Base-by-base conservation (phyloP, 2,888 invertebrate species). In the Calliopum simillimum region DNA sequence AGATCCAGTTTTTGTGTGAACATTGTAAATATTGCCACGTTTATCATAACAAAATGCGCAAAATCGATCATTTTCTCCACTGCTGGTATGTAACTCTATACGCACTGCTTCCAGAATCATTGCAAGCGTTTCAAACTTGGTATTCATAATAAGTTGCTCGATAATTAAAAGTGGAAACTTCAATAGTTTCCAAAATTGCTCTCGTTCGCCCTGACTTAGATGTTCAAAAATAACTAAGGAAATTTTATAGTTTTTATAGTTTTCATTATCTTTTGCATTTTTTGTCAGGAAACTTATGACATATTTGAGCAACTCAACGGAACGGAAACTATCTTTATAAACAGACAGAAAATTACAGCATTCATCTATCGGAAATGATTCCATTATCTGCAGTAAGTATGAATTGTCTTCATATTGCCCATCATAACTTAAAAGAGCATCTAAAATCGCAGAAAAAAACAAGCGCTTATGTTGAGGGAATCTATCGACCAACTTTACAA, bases 91-190 rank as follows among this genome's bases (percentile, higher is more conserved):
- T 8, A 85, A 69, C 1, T 79, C 73, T 1, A 88, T 86, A n/a
- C 88, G 86, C 16, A 91, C 88, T 33, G 88, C 87, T n/a, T 88
- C 87, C 33, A 94, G 81, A 4, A 93, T 89, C 49, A 87, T 88
- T 0, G 89, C 87, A 8, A 94, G 85, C 64, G 88, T 87, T 76
- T 94, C 93, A 64, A 94, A 87, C 81, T 92, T 92, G 0, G 91
- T 92, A 81, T 96, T 96, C 95, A 97, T 96, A 13, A 97, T 84
- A 66, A 95, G 88, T 81, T 95, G 94, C 81, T 97, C 97, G 11
- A 96, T 87, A 79, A 97, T 92, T 4, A 93, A 85, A 51, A 94
- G 82, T 0, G 97, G 97, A 74, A 89, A 89, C 59, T 89, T 89
- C 21, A 93, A 88, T 23, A 94, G 82, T 75, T 90, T 88, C 83